Evolutionary conservation across 2,888 invertebrate species (phyloP), one percentile per base, ranked within the genome.

Genomic region (Metellina segmentata): DNA sequence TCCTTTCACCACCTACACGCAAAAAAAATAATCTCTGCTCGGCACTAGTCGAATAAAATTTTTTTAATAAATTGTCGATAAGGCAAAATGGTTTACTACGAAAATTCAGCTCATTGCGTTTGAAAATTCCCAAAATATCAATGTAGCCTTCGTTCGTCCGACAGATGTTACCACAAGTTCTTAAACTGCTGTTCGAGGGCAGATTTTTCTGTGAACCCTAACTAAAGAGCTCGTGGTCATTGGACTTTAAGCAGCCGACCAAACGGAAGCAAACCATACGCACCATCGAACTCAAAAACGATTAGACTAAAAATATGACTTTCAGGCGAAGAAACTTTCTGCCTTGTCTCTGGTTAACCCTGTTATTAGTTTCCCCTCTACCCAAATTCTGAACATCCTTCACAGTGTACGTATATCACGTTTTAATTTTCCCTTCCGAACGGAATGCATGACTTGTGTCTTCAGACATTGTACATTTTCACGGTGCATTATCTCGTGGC

Each of bases 221-320:
- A 16, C 61, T 11, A 61, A 8, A 61, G 13, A 11, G 52, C n/a
- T 75, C n/a, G 49, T 81, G 81, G 81, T 70, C 81, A 81, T 70
- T 81, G 81, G 69, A 81, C 81, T 81, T 69, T 13, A 81, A n/a
- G n/a, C 61, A 81, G 70, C 61, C 48, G 48, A 81, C 61, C 61
- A 81, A 61, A 20, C 51, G 48, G 48, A 13, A 49, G 13, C 48
- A 8, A 81, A 81, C 69, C 81, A 13, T 19, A 81, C 81, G 81
- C 70, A 48, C 49, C 81, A 49, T 13, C 19, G 49, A 69, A 9
- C 49, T 13, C 13, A 8, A 4, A 70, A 20, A 49, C 70, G 70
- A 81, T 81, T 81, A 81, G 48, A 70, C 81, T 81, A 81, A 81
- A 81, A 70, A 81, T 81, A 79, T 61, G 61, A 79, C 79, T 77